Conservation (phyloP, 2,888 invertebrate genomes). For the Aphidius colemani region DNA sequence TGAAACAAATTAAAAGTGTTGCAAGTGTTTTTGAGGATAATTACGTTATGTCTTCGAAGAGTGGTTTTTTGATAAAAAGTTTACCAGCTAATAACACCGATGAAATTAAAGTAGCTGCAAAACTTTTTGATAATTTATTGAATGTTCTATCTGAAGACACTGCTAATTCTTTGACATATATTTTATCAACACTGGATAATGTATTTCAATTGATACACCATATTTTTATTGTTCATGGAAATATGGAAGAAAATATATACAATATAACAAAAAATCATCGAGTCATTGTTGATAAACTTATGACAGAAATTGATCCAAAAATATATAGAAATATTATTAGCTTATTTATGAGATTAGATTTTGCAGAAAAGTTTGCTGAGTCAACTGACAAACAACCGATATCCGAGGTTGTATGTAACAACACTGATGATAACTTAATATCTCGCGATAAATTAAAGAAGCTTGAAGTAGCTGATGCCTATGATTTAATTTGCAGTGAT, state of each 20-base stretch:
- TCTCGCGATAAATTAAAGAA: conserved; percentile 32
- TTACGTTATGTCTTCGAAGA: conserved; percentile 44
- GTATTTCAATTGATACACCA: conserved; percentile 46
- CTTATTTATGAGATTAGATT: conserved; percentile 44
- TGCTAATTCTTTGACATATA: conserved; percentile 44
- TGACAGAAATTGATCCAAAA: conserved; percentile 43
- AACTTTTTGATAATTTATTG: conserved; percentile 44
- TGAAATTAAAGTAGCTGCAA: conserved; percentile 43
- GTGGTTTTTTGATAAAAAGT: conserved; percentile 41
- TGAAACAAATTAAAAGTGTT: conserved; percentile 32
- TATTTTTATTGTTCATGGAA: conserved; percentile 45
- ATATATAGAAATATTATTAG: conserved; percentile 41
- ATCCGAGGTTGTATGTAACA: conserved; percentile 41
- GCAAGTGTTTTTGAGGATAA: conserved; percentile 42
- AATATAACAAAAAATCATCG: conserved; percentile 42
- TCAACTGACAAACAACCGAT: conserved; percentile 27
- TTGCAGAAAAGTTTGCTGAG: conserved; percentile 43
- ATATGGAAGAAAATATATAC: conserved; percentile 41
- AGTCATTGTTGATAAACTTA: conserved; percentile 40
- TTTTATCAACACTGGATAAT: conserved; percentile 43
- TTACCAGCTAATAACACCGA: conserved; percentile 42
- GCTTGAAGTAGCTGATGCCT: conserved; percentile 21
- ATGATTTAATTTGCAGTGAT: conserved; percentile 44
- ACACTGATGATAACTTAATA: conserved; percentile 31
- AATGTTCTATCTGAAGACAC: conserved; percentile 43